Percentiles rank a stretch among this genome's conserved stretches.
These are phyloP conservation scores for Dicyrtomina minuta DNA, from an alignment of 2,888 invertebrate species.

Conservation along the genomic window DNA sequence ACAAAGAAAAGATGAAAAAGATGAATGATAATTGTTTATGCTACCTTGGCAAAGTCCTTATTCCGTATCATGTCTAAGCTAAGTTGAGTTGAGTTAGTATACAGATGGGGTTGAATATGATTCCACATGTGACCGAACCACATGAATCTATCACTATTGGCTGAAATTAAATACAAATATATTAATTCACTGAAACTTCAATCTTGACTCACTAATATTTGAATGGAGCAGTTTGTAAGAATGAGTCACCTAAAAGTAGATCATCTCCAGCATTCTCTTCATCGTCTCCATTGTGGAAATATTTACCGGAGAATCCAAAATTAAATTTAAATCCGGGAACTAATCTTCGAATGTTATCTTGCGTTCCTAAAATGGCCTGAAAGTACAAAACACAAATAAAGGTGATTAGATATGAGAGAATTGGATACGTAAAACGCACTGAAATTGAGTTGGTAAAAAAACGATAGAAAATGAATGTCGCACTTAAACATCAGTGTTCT, in stretches of 20 bases:
- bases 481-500: constrained; percentile 62
- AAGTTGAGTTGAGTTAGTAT: constrained; percentile 82
- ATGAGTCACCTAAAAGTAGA: constrained; percentile 68
- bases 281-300: constrained; percentile 85
- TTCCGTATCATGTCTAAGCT: constrained; percentile 91
- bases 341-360: constrained; percentile 72
- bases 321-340: constrained; percentile 94
- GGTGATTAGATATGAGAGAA: too few species aligned
- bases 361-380: constrained; percentile 80
- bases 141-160: constrained; percentile 79
- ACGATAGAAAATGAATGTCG: too few species aligned
- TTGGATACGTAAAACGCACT: background rate
- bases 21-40: too few species aligned
- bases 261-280: constrained; percentile 94
- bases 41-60: constrained; percentile 76
- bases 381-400: too few species aligned
- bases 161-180: constrained; percentile 58
- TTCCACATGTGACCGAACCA: constrained; percentile 99
- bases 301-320: constrained; percentile 97
- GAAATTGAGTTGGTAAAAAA: background rate
- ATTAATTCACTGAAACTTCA: too few species aligned
- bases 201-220: too few species aligned
- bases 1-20: constrained; percentile 34
- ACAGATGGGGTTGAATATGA: constrained; percentile 94
- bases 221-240: too few species aligned